These are phyloP conservation scores for Chelmon rostratus DNA, from an alignment of 2,797 vertebrate genomes.

Conservation along the genomic window DNA sequence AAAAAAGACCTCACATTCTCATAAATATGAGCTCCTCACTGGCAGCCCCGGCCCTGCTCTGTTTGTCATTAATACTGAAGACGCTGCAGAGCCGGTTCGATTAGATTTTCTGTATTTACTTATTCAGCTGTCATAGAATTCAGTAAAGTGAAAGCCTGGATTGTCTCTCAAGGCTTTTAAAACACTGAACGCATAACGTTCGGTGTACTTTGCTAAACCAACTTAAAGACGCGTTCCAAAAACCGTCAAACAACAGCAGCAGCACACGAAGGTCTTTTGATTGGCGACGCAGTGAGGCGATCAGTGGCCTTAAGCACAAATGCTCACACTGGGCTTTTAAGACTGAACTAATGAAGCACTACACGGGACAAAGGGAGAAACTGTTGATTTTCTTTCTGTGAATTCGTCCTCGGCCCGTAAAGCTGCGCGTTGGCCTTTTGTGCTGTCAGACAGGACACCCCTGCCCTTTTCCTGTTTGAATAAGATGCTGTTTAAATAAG, in stretches of 20 bases:
- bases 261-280: slow-evolving; percentile 52
- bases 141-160: background rate
- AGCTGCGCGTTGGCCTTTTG: slow-evolving; percentile 22
- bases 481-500: slow-evolving; percentile 68
- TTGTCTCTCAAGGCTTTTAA: background rate
- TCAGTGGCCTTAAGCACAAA: slow-evolving; percentile 58
- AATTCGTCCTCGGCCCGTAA: background rate
- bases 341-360: slow-evolving; percentile 62
- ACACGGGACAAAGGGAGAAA: slow-evolving; percentile 59
- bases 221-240: slow-evolving; percentile 49
- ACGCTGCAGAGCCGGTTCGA: background rate
- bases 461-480: slow-evolving; percentile 58
- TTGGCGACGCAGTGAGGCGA: slow-evolving; percentile 54
- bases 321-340: slow-evolving; percentile 62
- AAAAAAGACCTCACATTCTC: background rate
- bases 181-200: background rate
- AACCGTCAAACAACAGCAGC: slow-evolving; percentile 48
- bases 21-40: too few relatives aligned
- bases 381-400: slow-evolving; percentile 10
- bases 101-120: background rate
- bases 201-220: slow-evolving; percentile 26
- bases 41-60: background rate
- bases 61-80: background rate
- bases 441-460: slow-evolving; percentile 33
- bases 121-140: slow-evolving; percentile 3